Conservation (phyloP, 1,140 invertebrate species). For the Rhopalosiphum maidis region DNA sequence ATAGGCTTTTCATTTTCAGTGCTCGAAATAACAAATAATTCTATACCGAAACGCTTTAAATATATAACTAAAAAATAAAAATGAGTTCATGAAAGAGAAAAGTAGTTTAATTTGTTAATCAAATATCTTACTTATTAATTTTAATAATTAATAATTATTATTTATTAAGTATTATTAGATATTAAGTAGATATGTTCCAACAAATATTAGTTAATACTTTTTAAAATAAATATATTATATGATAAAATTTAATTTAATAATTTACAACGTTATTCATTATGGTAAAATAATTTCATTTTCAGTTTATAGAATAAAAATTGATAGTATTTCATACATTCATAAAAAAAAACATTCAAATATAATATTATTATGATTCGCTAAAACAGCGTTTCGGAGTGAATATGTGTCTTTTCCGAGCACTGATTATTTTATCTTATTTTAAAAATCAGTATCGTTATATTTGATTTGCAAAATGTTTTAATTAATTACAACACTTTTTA, state of each 20-base stretch:
- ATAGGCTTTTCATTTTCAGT: constrained; percentile 20
- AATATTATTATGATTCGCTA: not conserved
- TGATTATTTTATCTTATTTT: constrained; percentile 13
- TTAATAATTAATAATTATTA: not conserved
- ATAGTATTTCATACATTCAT: not conserved
- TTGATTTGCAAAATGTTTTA: constrained; percentile 2
- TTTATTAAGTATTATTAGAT: not conserved
- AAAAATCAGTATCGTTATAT: constrained; percentile 15
- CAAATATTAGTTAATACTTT: not conserved
- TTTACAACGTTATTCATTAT: not conserved
- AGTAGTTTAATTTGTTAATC: not conserved
- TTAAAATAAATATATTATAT: not conserved
- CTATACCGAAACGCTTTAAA: not conserved
- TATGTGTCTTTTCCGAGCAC: not conserved
- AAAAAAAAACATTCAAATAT: not conserved
- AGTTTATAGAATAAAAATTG: not conserved
- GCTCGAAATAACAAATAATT: not conserved
- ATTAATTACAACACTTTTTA: not conserved
- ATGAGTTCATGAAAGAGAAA: not conserved
- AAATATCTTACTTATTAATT: not conserved
- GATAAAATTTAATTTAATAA: not conserved
- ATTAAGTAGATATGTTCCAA: not conserved
- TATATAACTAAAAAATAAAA: not conserved
- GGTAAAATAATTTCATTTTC: not conserved
- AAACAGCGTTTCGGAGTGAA: not conserved